These are phyloP conservation scores for Nanorana parkeri DNA, from an alignment of 2,113 vertebrate species.

Conservation along the genomic window DNA sequence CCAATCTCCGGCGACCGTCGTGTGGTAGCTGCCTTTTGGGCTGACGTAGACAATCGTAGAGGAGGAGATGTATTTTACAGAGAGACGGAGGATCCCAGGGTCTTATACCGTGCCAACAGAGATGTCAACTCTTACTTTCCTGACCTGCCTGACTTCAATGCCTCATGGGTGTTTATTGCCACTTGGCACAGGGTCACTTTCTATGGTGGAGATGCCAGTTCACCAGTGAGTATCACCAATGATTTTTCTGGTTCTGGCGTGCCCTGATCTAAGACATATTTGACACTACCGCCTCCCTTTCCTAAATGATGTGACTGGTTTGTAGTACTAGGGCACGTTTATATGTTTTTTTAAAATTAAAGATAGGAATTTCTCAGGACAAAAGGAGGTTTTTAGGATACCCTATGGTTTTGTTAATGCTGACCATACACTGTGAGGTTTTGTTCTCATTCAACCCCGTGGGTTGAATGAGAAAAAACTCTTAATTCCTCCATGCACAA, in stretches of 20 bases:
- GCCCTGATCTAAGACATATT: too few relatives aligned
- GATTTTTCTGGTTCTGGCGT: neutral
- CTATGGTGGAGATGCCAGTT: constrained; percentile 87
- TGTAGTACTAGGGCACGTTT: too few relatives aligned
- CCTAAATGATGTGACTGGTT: too few relatives aligned
- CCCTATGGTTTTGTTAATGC: too few relatives aligned
- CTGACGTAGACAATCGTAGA: constrained; percentile 92
- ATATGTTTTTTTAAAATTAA: too few relatives aligned
- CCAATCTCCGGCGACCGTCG: constrained; percentile 95
- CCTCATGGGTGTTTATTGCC: constrained; percentile 88
- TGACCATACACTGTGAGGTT: too few relatives aligned
- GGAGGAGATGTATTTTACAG: constrained; percentile 88
- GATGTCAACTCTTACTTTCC: constrained; percentile 86
- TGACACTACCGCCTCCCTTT: too few relatives aligned
- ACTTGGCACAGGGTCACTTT: constrained; percentile 96
- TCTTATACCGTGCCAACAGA: constrained; percentile 77
- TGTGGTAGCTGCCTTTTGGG: constrained; percentile 96
- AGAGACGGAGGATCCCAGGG: constrained; percentile 79
- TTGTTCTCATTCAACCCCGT: too few relatives aligned
- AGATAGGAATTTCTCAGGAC: too few relatives aligned
- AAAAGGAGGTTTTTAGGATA: too few relatives aligned
- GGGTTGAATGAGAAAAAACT: too few relatives aligned
- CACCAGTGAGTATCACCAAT: constrained; percentile 80
- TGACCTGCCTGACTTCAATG: constrained; percentile 80
- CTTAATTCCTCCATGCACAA: too few relatives aligned